Conservation (phyloP, 2,888 invertebrate species). For the Drosophila pseudotakahashii region DNA sequence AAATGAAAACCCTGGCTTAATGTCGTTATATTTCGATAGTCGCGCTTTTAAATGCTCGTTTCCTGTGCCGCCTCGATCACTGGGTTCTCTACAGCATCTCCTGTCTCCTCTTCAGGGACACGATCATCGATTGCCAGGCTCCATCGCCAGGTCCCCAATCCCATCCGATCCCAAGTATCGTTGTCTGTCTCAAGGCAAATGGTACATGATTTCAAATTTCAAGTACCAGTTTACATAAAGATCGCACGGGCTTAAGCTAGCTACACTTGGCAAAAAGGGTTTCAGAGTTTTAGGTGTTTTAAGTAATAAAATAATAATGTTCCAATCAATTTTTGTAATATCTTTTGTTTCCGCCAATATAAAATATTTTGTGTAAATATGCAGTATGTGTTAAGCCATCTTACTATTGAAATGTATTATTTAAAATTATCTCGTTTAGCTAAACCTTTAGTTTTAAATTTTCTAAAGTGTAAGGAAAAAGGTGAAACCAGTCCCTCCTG, state of each 20-base stretch:
- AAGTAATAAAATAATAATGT: too few species aligned
- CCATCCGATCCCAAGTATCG: conserved; percentile 29
- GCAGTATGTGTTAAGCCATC: too few species aligned
- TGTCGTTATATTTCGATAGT: conserved; percentile 80
- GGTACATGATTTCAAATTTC: conserved; percentile 81
- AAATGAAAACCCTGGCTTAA: conserved; percentile 52
- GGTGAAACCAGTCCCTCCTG: conserved; percentile 54
- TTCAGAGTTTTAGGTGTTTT: not conserved
- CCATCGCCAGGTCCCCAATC: conserved; percentile 34
- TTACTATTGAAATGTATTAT: not conserved
- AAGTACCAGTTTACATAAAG: conserved; percentile 79
- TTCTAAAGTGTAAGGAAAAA: not conserved
- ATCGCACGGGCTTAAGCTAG: conserved; percentile 51
- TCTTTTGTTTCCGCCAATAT: too few species aligned
- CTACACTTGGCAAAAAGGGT: conserved; percentile 13
- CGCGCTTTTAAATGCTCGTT: conserved; percentile 78
- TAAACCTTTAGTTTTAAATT: not conserved
- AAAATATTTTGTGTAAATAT: too few species aligned
- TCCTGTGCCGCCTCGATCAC: conserved; percentile 58
- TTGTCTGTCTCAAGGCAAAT: conserved; percentile 72
- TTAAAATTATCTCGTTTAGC: not conserved
- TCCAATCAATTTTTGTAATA: too few species aligned
- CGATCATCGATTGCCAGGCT: conserved; percentile 55
- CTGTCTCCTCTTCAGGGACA: conserved; percentile 69
- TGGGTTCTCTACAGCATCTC: conserved; percentile 11